Conservation (phyloP, 2,888 invertebrate species). For the Hirtodrosophila histrioides region DNA sequence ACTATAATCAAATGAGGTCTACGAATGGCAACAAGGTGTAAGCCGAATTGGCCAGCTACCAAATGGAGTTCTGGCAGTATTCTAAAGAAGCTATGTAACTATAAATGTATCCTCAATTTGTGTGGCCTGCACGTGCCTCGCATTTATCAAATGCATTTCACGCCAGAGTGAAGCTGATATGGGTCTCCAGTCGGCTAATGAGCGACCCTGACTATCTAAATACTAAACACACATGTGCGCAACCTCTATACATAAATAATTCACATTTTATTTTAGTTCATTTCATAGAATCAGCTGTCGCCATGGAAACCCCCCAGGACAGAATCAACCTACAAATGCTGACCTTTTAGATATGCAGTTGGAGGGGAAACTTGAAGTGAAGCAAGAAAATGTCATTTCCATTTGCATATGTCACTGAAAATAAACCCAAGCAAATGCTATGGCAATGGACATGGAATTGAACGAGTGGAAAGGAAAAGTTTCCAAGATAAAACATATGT, state of each 20-base stretch:
- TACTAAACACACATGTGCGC: slow-evolving; percentile 20
- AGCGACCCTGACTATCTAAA: slow-evolving; percentile 35
- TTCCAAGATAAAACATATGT: slow-evolving; percentile 3
- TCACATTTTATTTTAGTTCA: slow-evolving; percentile 49
- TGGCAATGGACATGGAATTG: slow-evolving; percentile 15
- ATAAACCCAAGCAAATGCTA: slow-evolving; percentile 46
- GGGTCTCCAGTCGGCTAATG: slow-evolving; percentile 35
- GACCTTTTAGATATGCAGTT: slow-evolving; percentile 44
- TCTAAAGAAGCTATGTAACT: too few species aligned
- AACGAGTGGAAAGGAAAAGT: not conserved
- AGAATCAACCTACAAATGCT: slow-evolving; percentile 26
- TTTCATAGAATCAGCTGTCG: slow-evolving; percentile 31
- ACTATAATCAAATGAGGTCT: slow-evolving; percentile 36
- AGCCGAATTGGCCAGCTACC: slow-evolving; percentile 34
- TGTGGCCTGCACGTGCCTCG: slow-evolving; percentile 47
- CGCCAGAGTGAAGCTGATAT: slow-evolving; percentile 47
- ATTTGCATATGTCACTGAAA: slow-evolving; percentile 54
- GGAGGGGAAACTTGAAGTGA: not conserved
- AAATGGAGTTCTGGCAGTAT: slow-evolving; percentile 39
- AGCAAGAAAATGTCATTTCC: slow-evolving; percentile 42
- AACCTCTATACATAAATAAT: slow-evolving; percentile 42
- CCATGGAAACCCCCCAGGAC: not conserved
- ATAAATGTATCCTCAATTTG: slow-evolving; percentile 25
- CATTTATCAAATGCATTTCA: slow-evolving; percentile 65
- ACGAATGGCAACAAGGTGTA: slow-evolving; percentile 12